Conservation (phyloP, 35 echinoderm and acorn worm genomes). For the Heliocidaris erythrogramma region DNA sequence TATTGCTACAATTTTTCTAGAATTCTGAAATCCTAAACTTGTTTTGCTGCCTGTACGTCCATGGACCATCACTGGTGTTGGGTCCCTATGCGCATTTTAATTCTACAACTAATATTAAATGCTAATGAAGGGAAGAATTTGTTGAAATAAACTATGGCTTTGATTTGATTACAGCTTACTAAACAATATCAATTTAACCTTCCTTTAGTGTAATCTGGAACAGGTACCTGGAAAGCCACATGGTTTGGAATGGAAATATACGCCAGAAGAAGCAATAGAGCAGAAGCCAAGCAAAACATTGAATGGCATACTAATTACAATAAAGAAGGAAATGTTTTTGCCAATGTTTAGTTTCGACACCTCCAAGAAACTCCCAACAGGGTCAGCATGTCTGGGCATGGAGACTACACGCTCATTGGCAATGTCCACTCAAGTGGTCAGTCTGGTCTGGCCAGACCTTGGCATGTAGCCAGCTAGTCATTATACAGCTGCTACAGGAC, state of each 20-base stretch:
- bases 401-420: not conserved
- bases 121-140: no score
- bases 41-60: no score
- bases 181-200: no score
- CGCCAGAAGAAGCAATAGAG: not conserved
- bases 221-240: no score
- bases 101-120: no score
- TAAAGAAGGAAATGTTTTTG: not conserved
- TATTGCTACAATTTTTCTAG: no score
- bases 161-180: no score
- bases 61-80: no score
- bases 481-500: slow-evolving; percentile 12
- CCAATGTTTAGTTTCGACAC: not conserved
- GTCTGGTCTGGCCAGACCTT: slow-evolving; percentile 17
- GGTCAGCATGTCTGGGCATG: not conserved
- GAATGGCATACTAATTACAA: not conserved
- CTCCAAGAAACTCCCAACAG: not conserved
- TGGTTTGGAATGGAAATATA: not conserved
- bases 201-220: no score
- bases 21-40: no score
- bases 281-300: not conserved
- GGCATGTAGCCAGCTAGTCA: not conserved
- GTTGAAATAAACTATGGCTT: no score
- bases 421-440: slow-evolving; percentile 39
- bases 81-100: no score